A percentile compares a stretch with the other conserved stretches of the same genome.
These are phyloP conservation scores for Phaonia tiefii DNA, from an alignment of 2,888 invertebrate species.

Conservation along the genomic window DNA sequence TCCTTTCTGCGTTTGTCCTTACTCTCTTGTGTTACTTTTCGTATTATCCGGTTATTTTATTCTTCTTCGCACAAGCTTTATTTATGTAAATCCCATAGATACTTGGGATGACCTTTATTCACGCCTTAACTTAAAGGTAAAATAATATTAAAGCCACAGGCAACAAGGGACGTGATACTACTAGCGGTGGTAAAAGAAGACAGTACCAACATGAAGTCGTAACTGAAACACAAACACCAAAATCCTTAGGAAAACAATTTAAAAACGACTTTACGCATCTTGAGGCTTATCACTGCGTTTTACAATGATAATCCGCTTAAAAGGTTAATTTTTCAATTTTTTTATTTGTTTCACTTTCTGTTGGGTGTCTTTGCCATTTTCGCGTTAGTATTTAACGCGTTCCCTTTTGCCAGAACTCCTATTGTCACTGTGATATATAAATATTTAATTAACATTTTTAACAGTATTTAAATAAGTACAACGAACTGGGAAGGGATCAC, in stretches of 20 bases:
- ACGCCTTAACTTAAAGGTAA: slow-evolving; percentile 32
- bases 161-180: no score
- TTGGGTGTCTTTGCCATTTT: slow-evolving; percentile 24
- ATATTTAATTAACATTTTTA: slow-evolving; percentile 64
- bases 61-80: slow-evolving; percentile 38
- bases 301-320: slow-evolving; percentile 65
- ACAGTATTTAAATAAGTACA: slow-evolving; percentile 45
- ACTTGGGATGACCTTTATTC: slow-evolving; percentile 55
- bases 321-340: slow-evolving; percentile 60
- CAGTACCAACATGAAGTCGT: no score
- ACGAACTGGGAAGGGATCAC: slow-evolving; percentile 23
- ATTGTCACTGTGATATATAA: slow-evolving; percentile 29
- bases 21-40: slow-evolving; percentile 5
- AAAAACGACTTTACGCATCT: slow-evolving; percentile 63
- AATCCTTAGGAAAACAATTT: slow-evolving; percentile 55
- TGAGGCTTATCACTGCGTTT: slow-evolving; percentile 59
- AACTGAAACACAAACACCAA: slow-evolving; percentile 32
- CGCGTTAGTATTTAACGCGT: background rate
- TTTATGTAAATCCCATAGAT: slow-evolving; percentile 55
- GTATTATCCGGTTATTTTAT: slow-evolving; percentile 53
- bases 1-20: slow-evolving; percentile 40
- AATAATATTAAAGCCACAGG: slow-evolving; percentile 33
- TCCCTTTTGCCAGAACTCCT: background rate
- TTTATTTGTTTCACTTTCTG: slow-evolving; percentile 42
- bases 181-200: no score